Evolutionary conservation across 1,140 invertebrate species (phyloP).

Genomic region (Gerris buenoi): DNA sequence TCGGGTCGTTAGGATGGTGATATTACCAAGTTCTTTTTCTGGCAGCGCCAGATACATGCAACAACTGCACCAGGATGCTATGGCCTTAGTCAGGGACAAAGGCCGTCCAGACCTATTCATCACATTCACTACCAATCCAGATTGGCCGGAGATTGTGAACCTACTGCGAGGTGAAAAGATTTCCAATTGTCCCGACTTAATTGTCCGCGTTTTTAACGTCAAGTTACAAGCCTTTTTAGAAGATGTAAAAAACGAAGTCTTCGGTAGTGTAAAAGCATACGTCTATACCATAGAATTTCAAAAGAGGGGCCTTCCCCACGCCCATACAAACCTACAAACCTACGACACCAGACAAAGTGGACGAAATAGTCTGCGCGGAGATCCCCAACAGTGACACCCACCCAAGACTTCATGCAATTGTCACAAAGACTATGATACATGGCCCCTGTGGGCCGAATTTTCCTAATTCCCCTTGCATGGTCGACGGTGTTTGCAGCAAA

Average conservation of each 20-base stretch:
- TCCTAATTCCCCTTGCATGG: not conserved
- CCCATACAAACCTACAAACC: not conserved
- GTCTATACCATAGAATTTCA: not conserved
- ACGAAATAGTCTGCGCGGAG: not conserved
- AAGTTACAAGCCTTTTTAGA: not conserved
- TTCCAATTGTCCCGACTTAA: not conserved
- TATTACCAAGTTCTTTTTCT: not conserved
- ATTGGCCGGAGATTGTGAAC: not conserved
- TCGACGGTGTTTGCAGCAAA: not conserved
- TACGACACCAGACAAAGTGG: not conserved
- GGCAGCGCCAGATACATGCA: not conserved
- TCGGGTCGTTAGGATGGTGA: not conserved
- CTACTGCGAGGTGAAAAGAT: not conserved
- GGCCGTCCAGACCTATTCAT: not conserved
- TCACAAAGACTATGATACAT: not conserved
- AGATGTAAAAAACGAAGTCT: not conserved
- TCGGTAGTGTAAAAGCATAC: not conserved
- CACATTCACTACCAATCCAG: not conserved
- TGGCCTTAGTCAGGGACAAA: not conserved
- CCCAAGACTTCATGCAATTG: not conserved
- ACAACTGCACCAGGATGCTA: not conserved
- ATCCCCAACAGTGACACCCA: not conserved
- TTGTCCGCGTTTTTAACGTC: not conserved
- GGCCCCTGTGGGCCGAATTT: not conserved
- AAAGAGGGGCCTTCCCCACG: not conserved